These are phyloP conservation scores for Pelobates cultripes DNA, from an alignment of 2,797 vertebrate genomes.

Conservation along the genomic window DNA sequence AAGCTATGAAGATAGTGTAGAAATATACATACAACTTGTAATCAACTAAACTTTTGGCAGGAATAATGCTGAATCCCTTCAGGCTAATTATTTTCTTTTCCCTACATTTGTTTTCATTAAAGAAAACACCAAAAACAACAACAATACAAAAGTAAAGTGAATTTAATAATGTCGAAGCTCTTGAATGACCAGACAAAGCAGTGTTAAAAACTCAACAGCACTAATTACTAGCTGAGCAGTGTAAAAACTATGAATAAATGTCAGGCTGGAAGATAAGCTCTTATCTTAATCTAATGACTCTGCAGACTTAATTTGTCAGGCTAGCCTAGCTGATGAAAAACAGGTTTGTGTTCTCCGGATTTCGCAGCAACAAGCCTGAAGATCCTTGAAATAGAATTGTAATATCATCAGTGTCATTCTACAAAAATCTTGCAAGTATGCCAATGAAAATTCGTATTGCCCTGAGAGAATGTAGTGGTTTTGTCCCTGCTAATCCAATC, in stretches of 20 bases:
- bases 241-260: constrained; percentile 93
- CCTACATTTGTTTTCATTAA: constrained; percentile 55
- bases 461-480: constrained; percentile 71
- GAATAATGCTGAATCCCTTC: constrained; percentile 62
- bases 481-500: constrained; percentile 62
- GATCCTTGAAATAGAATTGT: constrained; percentile 82
- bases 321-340: constrained; percentile 86
- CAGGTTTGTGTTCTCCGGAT: constrained; percentile 84
- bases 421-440: constrained; percentile 79
- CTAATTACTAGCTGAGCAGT: constrained; percentile 91
- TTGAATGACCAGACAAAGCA: constrained; percentile 75
- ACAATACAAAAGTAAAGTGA: constrained; percentile 41
- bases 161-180: constrained; percentile 56
- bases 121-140: constrained; percentile 40
- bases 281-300: constrained; percentile 99
- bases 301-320: constrained; percentile 96
- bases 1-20: constrained; percentile 58
- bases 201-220: constrained; percentile 82
- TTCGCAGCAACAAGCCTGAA: constrained; percentile 89
- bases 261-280: constrained; percentile 94
- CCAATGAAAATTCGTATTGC: constrained; percentile 81
- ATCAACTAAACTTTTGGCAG: constrained; percentile 58
- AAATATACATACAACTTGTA: constrained; percentile 57
- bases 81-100: constrained; percentile 61
- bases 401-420: constrained; percentile 79